These are phyloP conservation scores for Thripadectes ignobilis DNA, from an alignment of 2,797 vertebrate genomes.

Conservation along the genomic window DNA sequence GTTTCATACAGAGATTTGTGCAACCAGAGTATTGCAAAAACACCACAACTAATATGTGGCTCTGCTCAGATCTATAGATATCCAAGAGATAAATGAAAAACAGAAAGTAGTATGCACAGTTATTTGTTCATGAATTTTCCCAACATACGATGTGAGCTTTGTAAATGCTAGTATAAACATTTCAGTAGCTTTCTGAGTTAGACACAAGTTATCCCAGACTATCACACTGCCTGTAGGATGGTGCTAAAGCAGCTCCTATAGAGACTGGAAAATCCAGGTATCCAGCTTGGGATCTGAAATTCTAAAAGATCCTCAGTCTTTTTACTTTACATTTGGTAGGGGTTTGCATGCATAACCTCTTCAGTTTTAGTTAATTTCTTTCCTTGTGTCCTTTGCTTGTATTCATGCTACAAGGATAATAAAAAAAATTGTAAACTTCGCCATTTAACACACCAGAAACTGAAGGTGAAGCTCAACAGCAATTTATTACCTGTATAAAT, in stretches of 20 bases:
- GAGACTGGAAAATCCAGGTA: background rate
- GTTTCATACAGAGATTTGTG: background rate
- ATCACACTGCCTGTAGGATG: background rate
- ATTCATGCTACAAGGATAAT: background rate
- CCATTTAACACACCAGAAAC: background rate
- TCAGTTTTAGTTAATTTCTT: background rate
- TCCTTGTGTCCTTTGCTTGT: background rate
- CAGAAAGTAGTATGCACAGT: background rate
- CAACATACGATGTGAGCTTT: background rate
- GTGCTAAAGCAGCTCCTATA: background rate
- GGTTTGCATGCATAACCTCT: background rate
- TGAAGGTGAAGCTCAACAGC: background rate
- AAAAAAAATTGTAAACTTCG: background rate
- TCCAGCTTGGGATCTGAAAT: background rate
- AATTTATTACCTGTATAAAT: background rate
- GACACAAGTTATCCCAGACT: background rate
- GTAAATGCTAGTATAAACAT: background rate
- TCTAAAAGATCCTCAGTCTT: background rate
- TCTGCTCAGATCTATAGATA: background rate
- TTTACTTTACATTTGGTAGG: background rate
- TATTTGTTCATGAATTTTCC: background rate
- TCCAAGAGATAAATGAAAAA: background rate
- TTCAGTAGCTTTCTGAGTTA: background rate
- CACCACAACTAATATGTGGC: background rate
- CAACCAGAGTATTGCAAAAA: background rate